A percentile compares a stretch with the other conserved stretches of the same genome.
Conservation (phyloP, 2,797 vertebrate species). For the Hydrophis major region DNA sequence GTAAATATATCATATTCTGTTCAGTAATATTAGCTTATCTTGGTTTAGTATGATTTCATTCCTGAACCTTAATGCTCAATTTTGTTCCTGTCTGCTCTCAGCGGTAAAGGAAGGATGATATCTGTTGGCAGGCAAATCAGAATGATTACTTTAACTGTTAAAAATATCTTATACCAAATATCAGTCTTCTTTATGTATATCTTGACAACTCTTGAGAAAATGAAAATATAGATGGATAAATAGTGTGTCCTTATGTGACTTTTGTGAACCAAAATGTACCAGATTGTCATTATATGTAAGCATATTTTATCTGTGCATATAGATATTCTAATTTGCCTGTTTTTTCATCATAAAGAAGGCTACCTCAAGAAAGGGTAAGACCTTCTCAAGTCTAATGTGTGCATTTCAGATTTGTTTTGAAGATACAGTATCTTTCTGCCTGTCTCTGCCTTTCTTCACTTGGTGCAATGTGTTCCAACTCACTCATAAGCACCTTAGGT, state of each 20-base stretch:
- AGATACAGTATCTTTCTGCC: neutral
- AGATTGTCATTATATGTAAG: constrained; percentile 53
- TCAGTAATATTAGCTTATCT: constrained; percentile 40
- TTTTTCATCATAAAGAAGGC: constrained; percentile 29
- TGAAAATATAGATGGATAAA: neutral
- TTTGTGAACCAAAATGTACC: constrained; percentile 35
- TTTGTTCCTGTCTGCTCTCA: constrained; percentile 48
- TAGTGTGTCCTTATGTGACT: constrained; percentile 36
- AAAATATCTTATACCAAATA: constrained; percentile 22
- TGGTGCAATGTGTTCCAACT: neutral
- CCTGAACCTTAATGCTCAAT: constrained; percentile 25
- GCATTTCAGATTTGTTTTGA: neutral
- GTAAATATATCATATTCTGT: constrained; percentile 39
- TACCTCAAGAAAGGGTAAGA: neutral
- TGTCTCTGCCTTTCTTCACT: neutral
- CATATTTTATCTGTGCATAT: constrained; percentile 42
- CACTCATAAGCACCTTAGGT: neutral
- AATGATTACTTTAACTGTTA: constrained; percentile 13
- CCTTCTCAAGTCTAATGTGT: neutral
- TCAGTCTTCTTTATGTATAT: constrained; percentile 8
- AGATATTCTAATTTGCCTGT: constrained; percentile 19
- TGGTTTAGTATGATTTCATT: constrained; percentile 17
- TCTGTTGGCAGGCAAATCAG: constrained; percentile 28
- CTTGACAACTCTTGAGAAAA: constrained; percentile 49
- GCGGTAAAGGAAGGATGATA: constrained; percentile 12